Conservation (phyloP, 2,888 invertebrate genomes). For the Ophioninae sp. region DNA sequence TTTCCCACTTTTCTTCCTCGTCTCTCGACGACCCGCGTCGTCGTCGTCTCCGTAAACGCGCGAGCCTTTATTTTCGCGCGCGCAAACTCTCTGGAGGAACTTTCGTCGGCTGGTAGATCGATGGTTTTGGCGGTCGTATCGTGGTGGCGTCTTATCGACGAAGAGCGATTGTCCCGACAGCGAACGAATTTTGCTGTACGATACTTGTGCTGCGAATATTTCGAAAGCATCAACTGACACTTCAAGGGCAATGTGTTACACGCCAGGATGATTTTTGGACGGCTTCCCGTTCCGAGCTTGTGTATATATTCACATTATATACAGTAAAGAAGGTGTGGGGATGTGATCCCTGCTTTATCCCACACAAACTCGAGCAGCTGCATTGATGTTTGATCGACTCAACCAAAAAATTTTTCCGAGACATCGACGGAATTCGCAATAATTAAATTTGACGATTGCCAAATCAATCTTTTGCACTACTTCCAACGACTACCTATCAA, state of each 20-base stretch:
- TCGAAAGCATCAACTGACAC: slow-evolving; percentile 5
- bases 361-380: too few species aligned
- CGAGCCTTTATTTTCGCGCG: slow-evolving; percentile 22
- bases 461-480: too few species aligned
- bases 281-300: too few species aligned
- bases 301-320: too few species aligned
- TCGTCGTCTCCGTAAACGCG: slow-evolving; percentile 8
- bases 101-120: slow-evolving; percentile 28
- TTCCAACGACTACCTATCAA: too few species aligned
- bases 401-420: too few species aligned
- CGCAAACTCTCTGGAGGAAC: slow-evolving; percentile 1
- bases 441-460: too few species aligned
- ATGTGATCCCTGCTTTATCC: too few species aligned
- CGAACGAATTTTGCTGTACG: slow-evolving; percentile 48
- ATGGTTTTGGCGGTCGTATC: slow-evolving; percentile 33
- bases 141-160: slow-evolving; percentile 4
- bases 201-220: slow-evolving; percentile 54
- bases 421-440: too few species aligned
- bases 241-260: background rate
- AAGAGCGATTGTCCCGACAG: slow-evolving; percentile 27
- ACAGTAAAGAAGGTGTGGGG: too few species aligned
- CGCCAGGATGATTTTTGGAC: too few species aligned
- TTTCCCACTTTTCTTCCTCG: slow-evolving; percentile 13
- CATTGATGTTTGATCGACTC: too few species aligned
- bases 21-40: slow-evolving; percentile 23